Evolutionary conservation across 2,888 invertebrate species (phyloP), one percentile per base, ranked within the genome.

Genomic region (Kryphioiulus occultus): DNA sequence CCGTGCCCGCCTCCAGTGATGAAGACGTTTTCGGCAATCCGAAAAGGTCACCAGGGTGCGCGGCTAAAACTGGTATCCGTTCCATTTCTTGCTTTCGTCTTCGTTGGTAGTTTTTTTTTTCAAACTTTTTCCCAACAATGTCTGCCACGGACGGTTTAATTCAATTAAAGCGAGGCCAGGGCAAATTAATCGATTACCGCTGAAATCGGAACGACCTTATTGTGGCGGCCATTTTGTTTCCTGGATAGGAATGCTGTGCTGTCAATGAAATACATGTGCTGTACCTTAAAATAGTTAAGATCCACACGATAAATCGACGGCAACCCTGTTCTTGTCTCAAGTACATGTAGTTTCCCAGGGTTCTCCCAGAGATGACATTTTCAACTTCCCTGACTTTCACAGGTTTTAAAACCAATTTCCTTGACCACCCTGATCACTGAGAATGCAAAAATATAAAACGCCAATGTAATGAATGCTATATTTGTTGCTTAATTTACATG

Each of bases 1-100:
- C 53, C 68, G 68, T 68, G 68, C 68, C 68, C 26, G 68, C 68
- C n/a, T 68, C 22, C 12, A 68, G n/a, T 26, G 68, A n/a, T 26
- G 68, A 68, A 68, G 68, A 68, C n/a, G 26, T 68, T 68, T 68
- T 68, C 26, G n/a, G 26, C 68, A 68, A 68, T 3, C 26, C 68
- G 12, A 26, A 68, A 68, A 68, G 68, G 68, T 68, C 68, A 68
- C 68, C 26, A 68, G 26, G 68, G 68, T 68, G 68, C 68, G 68
- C 68, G 12, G 68, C 26, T 68, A 68, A 68, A 68, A 68, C 68
- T 68, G 26, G 68, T 68, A 7, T 68, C n/a, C 68, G 68, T 68
- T 26, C 68, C 26, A 68, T 68, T 26, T 68, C 26, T 19, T n/a
- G n/a, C n/a, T 59, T 59, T 42, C 10, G n/a, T 47, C 19, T 47